Evolutionary conservation across 2,797 vertebrate genomes (phyloP), one percentile per base, ranked within the genome.

Genomic region (Fistularia tabacaria): DNA sequence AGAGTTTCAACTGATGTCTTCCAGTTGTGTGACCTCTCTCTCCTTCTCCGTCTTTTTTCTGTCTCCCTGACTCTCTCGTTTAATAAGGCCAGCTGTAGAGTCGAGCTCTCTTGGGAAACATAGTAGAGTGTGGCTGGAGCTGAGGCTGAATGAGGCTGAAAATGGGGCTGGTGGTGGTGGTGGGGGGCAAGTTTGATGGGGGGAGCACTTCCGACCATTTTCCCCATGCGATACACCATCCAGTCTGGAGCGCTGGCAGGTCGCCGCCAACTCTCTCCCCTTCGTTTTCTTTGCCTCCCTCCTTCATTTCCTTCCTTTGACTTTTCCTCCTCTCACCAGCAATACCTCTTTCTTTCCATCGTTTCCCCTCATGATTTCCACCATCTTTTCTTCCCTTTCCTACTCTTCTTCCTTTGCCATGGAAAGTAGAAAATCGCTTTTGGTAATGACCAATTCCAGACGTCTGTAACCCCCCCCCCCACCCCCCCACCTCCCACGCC

Each of bases 31-130:
- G 84, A 87, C 85, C 85, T 87, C 83, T 85, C 85, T 82, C 78
- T 86, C 74, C 74, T 87, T 85, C 85, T 60, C 66, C 73, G 59
- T 82, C 77, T 85, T 81, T 85, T 86, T 81, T 85, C 65, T 80
- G 73, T 87, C 75, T 81, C 81, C 72, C 77, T 77, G 81, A 77
- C 74, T 87, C 83, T 77, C 83, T 83, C 52, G 10, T 85, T 89
- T 87, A 89, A 89, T 88, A 87, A 88, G 85, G 83, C 83, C 89
- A 91, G 89, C 88, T 90, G 88, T 84, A 86, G 82, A 86, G 81
- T 82, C 84, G 84, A 82, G 80, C 77, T 80, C 86, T 86, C 86
- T 57, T 63, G 87, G 86, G 87, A 86, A 80, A 82, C 77, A 43
- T 73, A 78, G 74, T 49, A 66, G 85, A 88, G 87, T 87, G 85